Percentiles rank a stretch among this genome's conserved stretches.
These are phyloP conservation scores for Pseudoatta argentina DNA, from an alignment of 1,140 invertebrate species.

Conservation along the genomic window DNA sequence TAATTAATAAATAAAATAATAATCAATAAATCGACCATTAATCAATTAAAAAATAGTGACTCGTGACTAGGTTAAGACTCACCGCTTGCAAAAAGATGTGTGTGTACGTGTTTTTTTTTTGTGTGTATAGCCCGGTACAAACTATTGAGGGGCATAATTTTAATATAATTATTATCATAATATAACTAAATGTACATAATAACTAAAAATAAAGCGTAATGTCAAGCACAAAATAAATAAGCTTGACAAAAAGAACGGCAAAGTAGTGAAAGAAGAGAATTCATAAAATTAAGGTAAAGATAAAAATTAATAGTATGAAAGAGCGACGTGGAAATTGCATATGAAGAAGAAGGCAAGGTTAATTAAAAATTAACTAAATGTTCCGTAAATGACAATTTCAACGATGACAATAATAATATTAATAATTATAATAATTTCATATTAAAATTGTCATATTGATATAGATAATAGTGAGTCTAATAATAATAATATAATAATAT, in stretches of 20 bases:
- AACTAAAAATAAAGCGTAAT: conserved; percentile 62
- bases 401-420: conserved; percentile 64
- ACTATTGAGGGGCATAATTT: conserved; percentile 64
- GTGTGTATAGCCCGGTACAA: conserved; percentile 58
- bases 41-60: conserved; percentile 86
- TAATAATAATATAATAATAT: conserved; percentile 73
- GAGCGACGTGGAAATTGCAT: conserved; percentile 31
- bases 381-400: conserved; percentile 50
- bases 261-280: not conserved
- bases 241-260: conserved; percentile 5
- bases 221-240: conserved; percentile 29
- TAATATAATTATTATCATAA: conserved; percentile 69
- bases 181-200: conserved; percentile 67
- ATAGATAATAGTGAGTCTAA: no score
- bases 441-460: conserved; percentile 56
- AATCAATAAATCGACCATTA: conserved; percentile 83
- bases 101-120: conserved; percentile 68
- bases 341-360: conserved; percentile 10
- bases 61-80: conserved; percentile 87
- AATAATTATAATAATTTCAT: conserved; percentile 68
- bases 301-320: conserved; percentile 15
- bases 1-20: conserved; percentile 86
- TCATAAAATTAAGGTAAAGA: not conserved
- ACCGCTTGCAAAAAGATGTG: conserved; percentile 82
- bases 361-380: conserved; percentile 63